Percentiles rank a stretch among this genome's conserved stretches.
phyloP scores from a whole-genome alignment of 2,113 vertebrate species.

The Indicator maculatus region DNA sequence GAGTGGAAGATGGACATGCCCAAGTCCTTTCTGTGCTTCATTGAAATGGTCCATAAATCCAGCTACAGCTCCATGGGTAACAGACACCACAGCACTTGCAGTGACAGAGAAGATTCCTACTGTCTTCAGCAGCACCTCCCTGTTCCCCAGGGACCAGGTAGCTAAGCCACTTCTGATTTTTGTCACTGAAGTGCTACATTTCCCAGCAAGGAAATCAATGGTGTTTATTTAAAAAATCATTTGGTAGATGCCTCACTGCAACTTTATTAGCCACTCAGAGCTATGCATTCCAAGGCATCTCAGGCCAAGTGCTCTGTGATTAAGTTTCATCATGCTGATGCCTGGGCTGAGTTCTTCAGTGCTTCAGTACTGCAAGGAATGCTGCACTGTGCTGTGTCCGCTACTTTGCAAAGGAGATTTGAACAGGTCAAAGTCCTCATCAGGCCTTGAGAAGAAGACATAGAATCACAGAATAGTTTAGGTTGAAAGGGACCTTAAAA shows the following conservation, averaged over 20 bases:
- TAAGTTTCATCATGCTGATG: background rate
- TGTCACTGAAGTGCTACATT: background rate
- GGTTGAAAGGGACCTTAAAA: no score
- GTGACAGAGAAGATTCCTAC: background rate
- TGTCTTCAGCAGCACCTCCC: background rate
- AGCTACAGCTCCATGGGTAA: background rate
- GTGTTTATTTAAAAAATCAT: background rate
- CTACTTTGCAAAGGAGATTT: background rate
- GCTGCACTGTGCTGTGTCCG: background rate
- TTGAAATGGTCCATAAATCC: background rate
- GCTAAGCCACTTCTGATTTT: background rate
- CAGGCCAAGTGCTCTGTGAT: background rate
- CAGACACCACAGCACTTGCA: background rate
- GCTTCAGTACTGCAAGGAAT: fast-evolving
- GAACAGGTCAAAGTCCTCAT: background rate
- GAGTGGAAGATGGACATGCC: background rate
- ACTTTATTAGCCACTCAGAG: background rate
- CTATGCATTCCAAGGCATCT: background rate
- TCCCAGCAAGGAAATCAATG: background rate
- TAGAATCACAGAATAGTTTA: no score
- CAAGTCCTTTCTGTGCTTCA: background rate
- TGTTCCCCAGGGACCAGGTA: background rate
- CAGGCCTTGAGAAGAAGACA: background rate
- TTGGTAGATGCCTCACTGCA: background rate
- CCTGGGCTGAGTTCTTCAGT: background rate